Conservation (phyloP, 1,140 invertebrate species). For the Lepidostoma basale region DNA sequence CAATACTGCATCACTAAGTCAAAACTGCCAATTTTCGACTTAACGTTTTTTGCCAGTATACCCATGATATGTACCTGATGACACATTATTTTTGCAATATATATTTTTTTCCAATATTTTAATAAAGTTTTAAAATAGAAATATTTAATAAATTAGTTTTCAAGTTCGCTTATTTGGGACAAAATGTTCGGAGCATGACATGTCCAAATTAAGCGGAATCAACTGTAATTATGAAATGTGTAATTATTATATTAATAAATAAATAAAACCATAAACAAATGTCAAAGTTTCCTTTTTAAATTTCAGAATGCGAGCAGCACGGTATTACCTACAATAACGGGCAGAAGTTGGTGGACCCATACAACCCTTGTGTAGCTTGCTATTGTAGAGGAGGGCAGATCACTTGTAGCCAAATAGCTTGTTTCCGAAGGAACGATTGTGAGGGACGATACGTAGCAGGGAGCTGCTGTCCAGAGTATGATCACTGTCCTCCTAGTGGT, state of each 20-base stretch:
- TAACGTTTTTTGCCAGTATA: no score
- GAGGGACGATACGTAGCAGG: slow-evolving; percentile 70
- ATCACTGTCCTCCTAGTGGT: slow-evolving; percentile 75
- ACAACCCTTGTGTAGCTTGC: slow-evolving; percentile 76
- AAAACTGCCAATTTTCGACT: no score
- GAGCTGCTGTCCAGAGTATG: slow-evolving; percentile 78
- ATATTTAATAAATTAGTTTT: no score
- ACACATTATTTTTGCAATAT: no score
- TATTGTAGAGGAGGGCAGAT: slow-evolving; percentile 80
- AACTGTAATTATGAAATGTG: no score
- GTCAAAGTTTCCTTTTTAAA: slow-evolving; percentile 1
- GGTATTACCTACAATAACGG: slow-evolving; percentile 76
- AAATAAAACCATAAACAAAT: not conserved
- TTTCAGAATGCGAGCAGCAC: slow-evolving; percentile 76
- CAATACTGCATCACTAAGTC: no score
- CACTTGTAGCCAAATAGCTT: slow-evolving; percentile 74
- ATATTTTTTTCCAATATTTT: no score
- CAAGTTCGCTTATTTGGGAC: no score
- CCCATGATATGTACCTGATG: no score
- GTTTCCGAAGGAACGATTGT: slow-evolving; percentile 76
- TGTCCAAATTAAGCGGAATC: no score
- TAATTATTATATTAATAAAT: not conserved
- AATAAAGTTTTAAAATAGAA: no score
- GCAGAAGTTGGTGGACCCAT: slow-evolving; percentile 71
- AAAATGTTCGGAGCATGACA: no score